Base-by-base conservation (phyloP, 2,113 vertebrate genomes). In the Pleuronectes platessa region DNA sequence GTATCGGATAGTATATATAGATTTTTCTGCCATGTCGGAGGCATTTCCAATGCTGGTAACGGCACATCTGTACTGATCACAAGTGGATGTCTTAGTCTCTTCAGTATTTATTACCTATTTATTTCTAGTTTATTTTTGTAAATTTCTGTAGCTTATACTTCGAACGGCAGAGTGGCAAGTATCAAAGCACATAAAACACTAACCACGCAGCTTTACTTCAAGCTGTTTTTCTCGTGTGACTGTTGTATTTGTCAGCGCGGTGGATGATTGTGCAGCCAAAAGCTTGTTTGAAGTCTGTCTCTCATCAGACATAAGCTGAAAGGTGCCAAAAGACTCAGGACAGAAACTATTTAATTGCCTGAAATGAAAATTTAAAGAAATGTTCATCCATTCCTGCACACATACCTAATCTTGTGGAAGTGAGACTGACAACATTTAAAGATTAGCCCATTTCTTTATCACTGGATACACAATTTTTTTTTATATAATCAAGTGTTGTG, bases 31-130 rank as follows among this genome's bases (percentile, higher is more conserved):
- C 11, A 10, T 40, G 1, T 9, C 37, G 11, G 10, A 42, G 40
- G 40, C 40, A 42, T 3, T 40, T 40, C 37, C 37, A 10, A 40
- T 42, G 40, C 40, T 42, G 40, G 12, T 42, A 42, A 13, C 40
- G 12, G 47, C 15, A 51, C 4, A 51, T 51, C 15, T 51, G 15
- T 51, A 26, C 47, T 53, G 24, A 75, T 79, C 17, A 64, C 49
- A 64, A 21, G 24, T 71, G 61, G 20, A 60, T 62, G 15, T 77
- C 42, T 76, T 62, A 0, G 27, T 64, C 47, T 65, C 1, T 11
- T 68, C 63, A 72, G 63, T 90, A 90, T 90, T 87, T 90, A 90
- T 88, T 76, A 60, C n/a, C 14, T 91, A 89, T 90, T 89, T 91
- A 91, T 87, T 87, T 82, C 14, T 35, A 26, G 70, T 65, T 59